Percentiles rank a stretch among this genome's conserved stretches.
Conservation (phyloP, 2,797 vertebrate species). For the Thunnus albacares region DNA sequence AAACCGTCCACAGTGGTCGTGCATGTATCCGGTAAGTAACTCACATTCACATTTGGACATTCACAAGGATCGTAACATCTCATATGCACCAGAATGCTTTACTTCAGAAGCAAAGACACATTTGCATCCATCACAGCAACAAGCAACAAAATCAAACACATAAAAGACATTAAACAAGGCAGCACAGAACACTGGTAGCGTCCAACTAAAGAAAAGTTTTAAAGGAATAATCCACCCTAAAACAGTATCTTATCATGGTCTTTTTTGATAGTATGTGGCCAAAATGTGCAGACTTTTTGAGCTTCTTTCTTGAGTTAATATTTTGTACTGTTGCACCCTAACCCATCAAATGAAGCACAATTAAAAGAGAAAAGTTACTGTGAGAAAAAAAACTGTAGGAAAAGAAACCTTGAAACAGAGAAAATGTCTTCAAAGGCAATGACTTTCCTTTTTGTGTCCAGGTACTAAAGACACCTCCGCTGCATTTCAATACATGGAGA, state of each 20-base stretch:
- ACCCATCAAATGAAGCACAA: neutral
- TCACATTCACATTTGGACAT: neutral
- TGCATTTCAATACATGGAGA: constrained; percentile 66
- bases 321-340: neutral
- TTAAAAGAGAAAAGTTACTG: neutral
- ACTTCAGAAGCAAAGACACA: neutral
- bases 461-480: constrained; percentile 43
- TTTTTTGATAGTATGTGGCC: neutral
- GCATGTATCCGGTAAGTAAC: constrained; percentile 73
- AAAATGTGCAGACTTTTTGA: neutral
- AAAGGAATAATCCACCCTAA: neutral
- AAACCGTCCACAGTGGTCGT: constrained; percentile 69
- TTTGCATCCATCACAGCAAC: neutral
- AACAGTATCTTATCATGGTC: too few relatives aligned
- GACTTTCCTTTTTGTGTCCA: constrained; percentile 29
- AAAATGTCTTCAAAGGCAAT: neutral
- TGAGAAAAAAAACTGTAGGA: too few relatives aligned
- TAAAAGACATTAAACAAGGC: too few relatives aligned
- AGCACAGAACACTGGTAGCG: too few relatives aligned
- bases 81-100: neutral
- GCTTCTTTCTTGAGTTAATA: neutral
- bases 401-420: neutral
- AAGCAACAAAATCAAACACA: neutral
- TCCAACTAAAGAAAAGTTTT: too few relatives aligned
- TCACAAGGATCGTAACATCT: neutral